Percentiles rank a stretch among this genome's conserved stretches.
These are phyloP conservation scores for Stenodera caucasica DNA, from an alignment of 2,888 invertebrate species.

Conservation along the genomic window DNA sequence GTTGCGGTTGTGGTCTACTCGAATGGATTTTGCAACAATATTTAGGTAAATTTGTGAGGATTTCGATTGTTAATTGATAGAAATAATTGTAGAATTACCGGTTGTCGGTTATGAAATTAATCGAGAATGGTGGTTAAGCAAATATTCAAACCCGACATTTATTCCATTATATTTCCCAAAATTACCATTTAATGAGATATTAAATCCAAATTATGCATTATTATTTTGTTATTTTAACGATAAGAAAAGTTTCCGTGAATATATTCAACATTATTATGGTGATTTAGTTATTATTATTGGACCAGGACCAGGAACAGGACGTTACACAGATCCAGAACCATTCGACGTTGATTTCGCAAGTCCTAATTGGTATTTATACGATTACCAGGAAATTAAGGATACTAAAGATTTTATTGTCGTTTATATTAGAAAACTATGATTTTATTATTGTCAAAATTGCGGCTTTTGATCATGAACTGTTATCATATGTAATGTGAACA, in stretches of 20 bases:
- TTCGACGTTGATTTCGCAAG: constrained; percentile 60
- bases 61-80: constrained; percentile 13
- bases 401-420: constrained; percentile 69
- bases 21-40: constrained; percentile 75
- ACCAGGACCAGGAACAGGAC: constrained; percentile 64
- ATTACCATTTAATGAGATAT: constrained; percentile 35
- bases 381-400: constrained; percentile 62
- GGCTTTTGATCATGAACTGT: constrained; percentile 58
- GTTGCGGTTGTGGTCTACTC: constrained; percentile 79
- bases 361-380: constrained; percentile 60
- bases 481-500: constrained; percentile 61
- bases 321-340: constrained; percentile 73
- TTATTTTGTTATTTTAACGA: constrained; percentile 84
- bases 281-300: constrained; percentile 73
- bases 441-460: constrained; percentile 24
- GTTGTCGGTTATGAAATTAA: constrained; percentile 77
- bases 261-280: constrained; percentile 67
- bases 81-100: constrained; percentile 43
- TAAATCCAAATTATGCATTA: constrained; percentile 60
- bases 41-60: constrained; percentile 59
- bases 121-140: constrained; percentile 77
- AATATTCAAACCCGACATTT: constrained; percentile 73
- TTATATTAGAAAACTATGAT: constrained; percentile 54
- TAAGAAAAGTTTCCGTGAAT: constrained; percentile 67
- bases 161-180: constrained; percentile 64